A percentile compares a stretch with the other conserved stretches of the same genome.
phyloP scores from a whole-genome alignment of 2,113 vertebrate species.

The Anthoscopus minutus region DNA sequence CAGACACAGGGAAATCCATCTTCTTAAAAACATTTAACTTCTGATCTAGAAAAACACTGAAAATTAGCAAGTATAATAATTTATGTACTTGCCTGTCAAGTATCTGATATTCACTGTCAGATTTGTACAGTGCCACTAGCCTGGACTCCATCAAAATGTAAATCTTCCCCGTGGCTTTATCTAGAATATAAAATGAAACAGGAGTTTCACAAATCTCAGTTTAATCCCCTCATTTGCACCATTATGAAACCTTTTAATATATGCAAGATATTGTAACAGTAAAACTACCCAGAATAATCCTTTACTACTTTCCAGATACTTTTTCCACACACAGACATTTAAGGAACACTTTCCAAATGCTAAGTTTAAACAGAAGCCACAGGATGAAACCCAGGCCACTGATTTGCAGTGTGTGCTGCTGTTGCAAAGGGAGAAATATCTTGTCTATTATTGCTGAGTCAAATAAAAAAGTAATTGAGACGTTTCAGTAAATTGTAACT shows the following conservation, averaged over 20 bases:
- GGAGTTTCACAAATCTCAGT: neutral
- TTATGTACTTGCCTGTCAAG: slow-evolving; percentile 83
- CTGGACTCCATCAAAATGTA: slow-evolving; percentile 96
- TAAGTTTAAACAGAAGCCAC: neutral
- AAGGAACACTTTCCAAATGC: neutral
- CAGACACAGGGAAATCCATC: neutral
- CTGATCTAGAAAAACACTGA: neutral
- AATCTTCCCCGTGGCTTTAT: slow-evolving; percentile 75
- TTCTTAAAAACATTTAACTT: neutral
- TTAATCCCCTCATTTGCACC: neutral
- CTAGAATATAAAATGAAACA: slow-evolving; percentile 62
- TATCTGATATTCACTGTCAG: slow-evolving; percentile 86
- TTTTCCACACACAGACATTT: neutral
- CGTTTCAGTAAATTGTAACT: neutral
- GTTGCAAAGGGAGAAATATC: neutral
- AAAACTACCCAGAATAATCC: neutral
- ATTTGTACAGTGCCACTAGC: slow-evolving; percentile 86
- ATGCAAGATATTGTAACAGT: neutral
- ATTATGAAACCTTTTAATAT: neutral
- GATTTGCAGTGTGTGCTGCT: neutral
- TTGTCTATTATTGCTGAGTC: neutral
- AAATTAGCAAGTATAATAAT: neutral
- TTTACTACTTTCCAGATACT: neutral
- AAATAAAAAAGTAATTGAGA: neutral
- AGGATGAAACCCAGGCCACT: neutral